Conservation (phyloP, 2,113 vertebrate genomes). For the Turnix velox region DNA sequence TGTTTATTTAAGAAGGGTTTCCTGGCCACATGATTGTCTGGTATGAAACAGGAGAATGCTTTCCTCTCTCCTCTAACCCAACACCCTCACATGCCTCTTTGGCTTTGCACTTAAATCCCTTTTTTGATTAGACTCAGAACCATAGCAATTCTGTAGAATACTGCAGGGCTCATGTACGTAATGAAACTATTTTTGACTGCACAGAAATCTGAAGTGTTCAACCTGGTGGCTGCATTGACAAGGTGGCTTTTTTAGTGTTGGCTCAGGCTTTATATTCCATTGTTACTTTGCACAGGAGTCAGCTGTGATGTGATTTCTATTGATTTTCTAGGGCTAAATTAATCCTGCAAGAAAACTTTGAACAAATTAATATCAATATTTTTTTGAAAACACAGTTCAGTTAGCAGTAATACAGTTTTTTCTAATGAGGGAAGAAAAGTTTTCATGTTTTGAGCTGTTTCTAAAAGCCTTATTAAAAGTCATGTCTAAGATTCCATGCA, state of each 20-base stretch:
- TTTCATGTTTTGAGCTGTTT: not conserved
- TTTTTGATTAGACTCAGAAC: not conserved
- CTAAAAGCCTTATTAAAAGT: not conserved
- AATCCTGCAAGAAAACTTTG: slow-evolving; percentile 1
- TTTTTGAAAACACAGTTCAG: not conserved
- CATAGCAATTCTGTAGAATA: not conserved
- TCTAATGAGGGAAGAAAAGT: not conserved
- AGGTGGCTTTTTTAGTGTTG: not conserved
- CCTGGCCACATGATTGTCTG: not conserved
- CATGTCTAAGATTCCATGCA: not conserved
- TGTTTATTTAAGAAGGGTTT: not conserved
- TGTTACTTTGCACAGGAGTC: not conserved
- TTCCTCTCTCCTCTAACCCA: not conserved
- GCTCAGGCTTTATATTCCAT: not conserved
- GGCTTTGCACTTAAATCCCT: not conserved
- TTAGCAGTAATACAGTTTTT: not conserved
- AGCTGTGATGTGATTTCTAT: not conserved
- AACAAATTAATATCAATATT: not conserved
- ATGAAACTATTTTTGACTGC: not conserved
- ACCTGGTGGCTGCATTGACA: not conserved
- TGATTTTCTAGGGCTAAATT: not conserved
- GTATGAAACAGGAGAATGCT: not conserved
- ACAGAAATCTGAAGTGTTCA: not conserved
- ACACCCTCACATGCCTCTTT: not conserved
- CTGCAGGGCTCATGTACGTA: not conserved